A percentile compares a stretch with the other conserved stretches of the same genome.
phyloP scores from a whole-genome alignment of 2,888 invertebrate genomes.

The Pyralis farinalis region DNA sequence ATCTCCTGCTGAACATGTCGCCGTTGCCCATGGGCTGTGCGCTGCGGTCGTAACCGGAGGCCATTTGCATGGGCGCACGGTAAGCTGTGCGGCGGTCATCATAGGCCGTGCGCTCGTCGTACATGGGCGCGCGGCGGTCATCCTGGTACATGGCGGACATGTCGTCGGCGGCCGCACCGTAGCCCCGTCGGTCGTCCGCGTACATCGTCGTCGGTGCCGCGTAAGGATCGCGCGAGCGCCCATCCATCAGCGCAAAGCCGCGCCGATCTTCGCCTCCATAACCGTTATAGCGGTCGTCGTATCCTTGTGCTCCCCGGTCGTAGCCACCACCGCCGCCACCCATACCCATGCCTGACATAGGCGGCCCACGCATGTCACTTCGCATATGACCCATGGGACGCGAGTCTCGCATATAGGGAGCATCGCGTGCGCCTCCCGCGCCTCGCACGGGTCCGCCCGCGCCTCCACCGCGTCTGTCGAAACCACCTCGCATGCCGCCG shows the following conservation, averaged over 20 bases:
- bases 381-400: slow-evolving; percentile 62
- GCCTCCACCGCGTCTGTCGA: slow-evolving; percentile 56
- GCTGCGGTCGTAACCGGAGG: slow-evolving; percentile 52
- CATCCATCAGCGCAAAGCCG: slow-evolving; percentile 66
- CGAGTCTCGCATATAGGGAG: slow-evolving; percentile 51
- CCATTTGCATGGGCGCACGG: slow-evolving; percentile 40
- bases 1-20: slow-evolving; percentile 74
- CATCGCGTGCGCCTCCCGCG: slow-evolving; percentile 36
- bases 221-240: slow-evolving; percentile 56
- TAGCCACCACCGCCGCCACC: slow-evolving; percentile 41
- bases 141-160: slow-evolving; percentile 40
- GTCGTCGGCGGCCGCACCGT: slow-evolving; percentile 33
- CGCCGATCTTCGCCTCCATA: slow-evolving; percentile 70
- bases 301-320: slow-evolving; percentile 51
- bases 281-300: slow-evolving; percentile 67
- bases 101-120: slow-evolving; percentile 45
- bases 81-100: slow-evolving; percentile 42
- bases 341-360: slow-evolving; percentile 64
- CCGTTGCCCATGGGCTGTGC: slow-evolving; percentile 60
- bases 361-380: slow-evolving; percentile 43
- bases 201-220: slow-evolving; percentile 54
- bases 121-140: slow-evolving; percentile 56
- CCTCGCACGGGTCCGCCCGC: slow-evolving; percentile 67
- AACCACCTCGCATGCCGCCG: slow-evolving; percentile 69
- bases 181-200: slow-evolving; percentile 42